These are phyloP conservation scores for Microtus pennsylvanicus DNA, from an alignment of 2,113 vertebrate species.

Conservation along the genomic window DNA sequence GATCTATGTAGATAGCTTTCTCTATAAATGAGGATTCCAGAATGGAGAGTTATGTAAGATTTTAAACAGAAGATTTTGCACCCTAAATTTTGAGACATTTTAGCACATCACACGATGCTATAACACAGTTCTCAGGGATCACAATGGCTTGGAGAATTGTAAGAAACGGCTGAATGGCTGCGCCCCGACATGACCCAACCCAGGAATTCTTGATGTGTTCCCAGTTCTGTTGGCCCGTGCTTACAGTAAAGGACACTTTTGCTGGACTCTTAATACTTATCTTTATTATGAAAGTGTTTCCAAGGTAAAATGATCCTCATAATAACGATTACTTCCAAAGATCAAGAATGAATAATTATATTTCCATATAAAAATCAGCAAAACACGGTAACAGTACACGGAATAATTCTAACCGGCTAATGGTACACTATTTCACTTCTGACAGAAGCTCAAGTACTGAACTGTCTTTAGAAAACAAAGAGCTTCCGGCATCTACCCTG, in stretches of 20 bases:
- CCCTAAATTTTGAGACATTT: neutral
- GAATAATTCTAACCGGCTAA: conserved; percentile 84
- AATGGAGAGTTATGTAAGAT: neutral
- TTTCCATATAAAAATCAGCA: conserved; percentile 83
- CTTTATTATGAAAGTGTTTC: conserved; percentile 91
- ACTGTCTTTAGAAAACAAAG: conserved; percentile 83
- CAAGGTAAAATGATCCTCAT: conserved; percentile 87
- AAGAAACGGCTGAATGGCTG: neutral
- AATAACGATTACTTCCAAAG: conserved; percentile 85
- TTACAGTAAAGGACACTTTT: conserved; percentile 76
- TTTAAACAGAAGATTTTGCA: conserved; percentile 2
- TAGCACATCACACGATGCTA: neutral
- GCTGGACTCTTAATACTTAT: conserved; percentile 83
- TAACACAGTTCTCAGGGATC: neutral
- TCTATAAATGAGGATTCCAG: neutral
- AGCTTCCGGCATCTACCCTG: conserved; percentile 75
- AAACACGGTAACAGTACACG: conserved; percentile 81
- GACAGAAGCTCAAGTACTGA: conserved; percentile 84
- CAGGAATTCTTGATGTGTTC: neutral
- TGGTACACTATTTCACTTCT: conserved; percentile 80
- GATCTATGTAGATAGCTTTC: neutral
- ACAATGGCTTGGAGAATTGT: neutral
- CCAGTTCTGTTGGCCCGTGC: neutral
- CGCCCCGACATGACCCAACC: neutral
- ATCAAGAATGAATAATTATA: conserved; percentile 83